A percentile compares a stretch with the other conserved stretches of the same genome.
Evolutionary conservation across 2,113 vertebrate species (phyloP).

Genomic region (Protomyctophum bolini): DNA sequence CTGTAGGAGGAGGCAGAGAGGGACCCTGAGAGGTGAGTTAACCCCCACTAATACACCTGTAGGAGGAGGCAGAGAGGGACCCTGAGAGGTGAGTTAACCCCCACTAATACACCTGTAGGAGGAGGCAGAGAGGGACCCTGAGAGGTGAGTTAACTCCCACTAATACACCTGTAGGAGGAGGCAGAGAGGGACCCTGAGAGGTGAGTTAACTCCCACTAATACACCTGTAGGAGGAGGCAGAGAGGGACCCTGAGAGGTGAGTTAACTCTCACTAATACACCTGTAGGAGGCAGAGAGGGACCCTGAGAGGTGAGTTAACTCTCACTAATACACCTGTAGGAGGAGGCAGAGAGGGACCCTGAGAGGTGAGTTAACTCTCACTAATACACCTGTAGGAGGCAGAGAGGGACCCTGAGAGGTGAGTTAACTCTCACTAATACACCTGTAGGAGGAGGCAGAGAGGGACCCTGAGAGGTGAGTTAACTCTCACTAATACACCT

Average conservation of each 20-base stretch:
- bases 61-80: not conserved
- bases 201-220: slow-evolving; percentile 96
- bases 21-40: slow-evolving; percentile 29
- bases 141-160: slow-evolving; percentile 90
- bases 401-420: not conserved
- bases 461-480: not conserved
- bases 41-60: slow-evolving; percentile 96
- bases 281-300: slow-evolving; percentile 63
- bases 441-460: slow-evolving; percentile 75
- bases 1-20: slow-evolving; percentile 63
- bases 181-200: not conserved
- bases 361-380: slow-evolving; percentile 83
- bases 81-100: slow-evolving; percentile 79
- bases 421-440: slow-evolving; percentile 95
- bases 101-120: slow-evolving; percentile 91
- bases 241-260: not conserved
- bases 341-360: too few species aligned
- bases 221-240: slow-evolving; percentile 79
- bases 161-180: slow-evolving; percentile 85
- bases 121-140: not conserved
- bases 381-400: slow-evolving; percentile 86
- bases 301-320: too few species aligned
- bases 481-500: slow-evolving; percentile 97
- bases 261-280: slow-evolving; percentile 96
- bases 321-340: too few species aligned